These are phyloP conservation scores for Rhopalosiphum maidis DNA, from an alignment of 1,140 invertebrate genomes.

Conservation along the genomic window DNA sequence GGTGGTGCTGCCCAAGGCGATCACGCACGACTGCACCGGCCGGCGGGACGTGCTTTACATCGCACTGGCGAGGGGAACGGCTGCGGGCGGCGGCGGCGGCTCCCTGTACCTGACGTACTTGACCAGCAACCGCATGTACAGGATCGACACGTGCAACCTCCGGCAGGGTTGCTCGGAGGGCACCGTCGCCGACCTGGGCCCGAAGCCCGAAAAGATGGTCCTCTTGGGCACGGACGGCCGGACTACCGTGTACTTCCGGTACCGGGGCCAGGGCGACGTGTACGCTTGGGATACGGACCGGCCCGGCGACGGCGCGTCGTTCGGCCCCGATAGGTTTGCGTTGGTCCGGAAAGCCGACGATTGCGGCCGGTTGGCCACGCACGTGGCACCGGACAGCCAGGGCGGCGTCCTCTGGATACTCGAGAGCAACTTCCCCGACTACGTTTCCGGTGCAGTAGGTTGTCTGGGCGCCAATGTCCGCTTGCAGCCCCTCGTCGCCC, in stretches of 20 bases:
- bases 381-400: constrained; percentile 68
- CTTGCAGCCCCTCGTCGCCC: constrained; percentile 66
- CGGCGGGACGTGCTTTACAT: constrained; percentile 69
- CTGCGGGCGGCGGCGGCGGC: constrained; percentile 66
- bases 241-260: constrained; percentile 68
- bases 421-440: constrained; percentile 73
- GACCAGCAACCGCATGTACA: constrained; percentile 67
- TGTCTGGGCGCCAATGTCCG: constrained; percentile 67
- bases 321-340: constrained; percentile 67
- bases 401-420: constrained; percentile 69
- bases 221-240: constrained; percentile 70
- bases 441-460: constrained; percentile 67
- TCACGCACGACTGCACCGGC: constrained; percentile 61
- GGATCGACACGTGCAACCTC: constrained; percentile 66
- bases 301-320: constrained; percentile 63
- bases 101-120: constrained; percentile 70
- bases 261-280: constrained; percentile 66
- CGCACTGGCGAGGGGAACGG: constrained; percentile 63
- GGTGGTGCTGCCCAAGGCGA: constrained; percentile 62
- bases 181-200: constrained; percentile 67
- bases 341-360: constrained; percentile 69
- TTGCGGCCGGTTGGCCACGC: constrained; percentile 68
- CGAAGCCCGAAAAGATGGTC: constrained; percentile 67
- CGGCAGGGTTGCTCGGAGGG: constrained; percentile 64
- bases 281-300: constrained; percentile 71